Evolutionary conservation across 2,888 invertebrate genomes (phyloP).

Genomic region (Xanthia icteritia): DNA sequence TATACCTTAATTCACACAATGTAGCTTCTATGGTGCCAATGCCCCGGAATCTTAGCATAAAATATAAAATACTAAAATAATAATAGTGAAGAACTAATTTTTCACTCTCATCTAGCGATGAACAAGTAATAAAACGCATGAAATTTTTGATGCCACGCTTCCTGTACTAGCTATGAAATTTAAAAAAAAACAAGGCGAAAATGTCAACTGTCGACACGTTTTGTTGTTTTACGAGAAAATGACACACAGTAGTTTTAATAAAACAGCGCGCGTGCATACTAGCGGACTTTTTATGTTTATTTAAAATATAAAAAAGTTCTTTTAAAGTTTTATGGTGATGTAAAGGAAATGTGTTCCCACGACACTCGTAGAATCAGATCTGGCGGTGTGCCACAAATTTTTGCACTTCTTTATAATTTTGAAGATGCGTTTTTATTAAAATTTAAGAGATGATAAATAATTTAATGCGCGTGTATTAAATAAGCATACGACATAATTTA

Average conservation of each 20-base stretch:
- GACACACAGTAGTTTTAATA: slow-evolving; percentile 27
- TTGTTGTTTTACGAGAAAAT: slow-evolving; percentile 36
- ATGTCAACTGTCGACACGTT: slow-evolving; percentile 26
- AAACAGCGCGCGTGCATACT: slow-evolving; percentile 20
- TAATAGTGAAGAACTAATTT: neutral
- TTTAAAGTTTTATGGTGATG: slow-evolving; percentile 57
- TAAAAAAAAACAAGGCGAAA: neutral
- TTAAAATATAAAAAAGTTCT: slow-evolving; percentile 53
- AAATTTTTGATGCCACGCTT: slow-evolving; percentile 26
- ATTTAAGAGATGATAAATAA: slow-evolving; percentile 3
- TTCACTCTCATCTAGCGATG: neutral
- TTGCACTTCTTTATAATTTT: slow-evolving; percentile 28
- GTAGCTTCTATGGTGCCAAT: neutral
- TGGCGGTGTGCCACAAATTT: slow-evolving; percentile 57
- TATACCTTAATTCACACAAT: neutral
- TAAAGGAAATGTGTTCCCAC: slow-evolving; percentile 54
- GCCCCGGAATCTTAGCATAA: neutral
- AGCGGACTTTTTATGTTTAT: slow-evolving; percentile 47
- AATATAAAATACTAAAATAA: neutral
- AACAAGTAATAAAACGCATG: slow-evolving; percentile 24
- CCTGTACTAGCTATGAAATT: slow-evolving; percentile 20
- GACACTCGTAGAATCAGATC: slow-evolving; percentile 37
- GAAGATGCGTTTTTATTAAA: slow-evolving; percentile 17
- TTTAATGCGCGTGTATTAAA: neutral
- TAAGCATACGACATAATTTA: neutral